Evolutionary conservation across 2,888 invertebrate species (phyloP).

Genomic region (Protophormia terraenovae): DNA sequence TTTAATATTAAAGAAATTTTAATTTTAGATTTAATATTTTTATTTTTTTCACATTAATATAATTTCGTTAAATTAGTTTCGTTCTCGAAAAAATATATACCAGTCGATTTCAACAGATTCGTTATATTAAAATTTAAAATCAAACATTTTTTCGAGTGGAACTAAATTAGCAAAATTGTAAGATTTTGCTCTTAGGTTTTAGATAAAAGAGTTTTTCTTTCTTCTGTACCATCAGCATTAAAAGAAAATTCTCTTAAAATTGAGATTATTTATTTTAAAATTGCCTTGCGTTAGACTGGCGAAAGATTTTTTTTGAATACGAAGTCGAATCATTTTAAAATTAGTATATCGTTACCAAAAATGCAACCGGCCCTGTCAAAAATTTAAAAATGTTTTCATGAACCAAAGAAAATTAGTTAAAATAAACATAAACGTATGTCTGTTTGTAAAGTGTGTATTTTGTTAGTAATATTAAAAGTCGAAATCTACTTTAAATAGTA

Average conservation of each 20-base stretch:
- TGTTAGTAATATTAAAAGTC: too few relatives aligned
- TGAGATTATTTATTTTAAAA: constrained; percentile 36
- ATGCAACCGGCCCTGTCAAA: too few relatives aligned
- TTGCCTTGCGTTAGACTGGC: background rate
- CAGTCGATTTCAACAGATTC: constrained; percentile 47
- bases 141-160: constrained; percentile 10
- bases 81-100: constrained; percentile 39
- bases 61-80: constrained; percentile 22
- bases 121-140: constrained; percentile 33
- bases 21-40: constrained; percentile 6
- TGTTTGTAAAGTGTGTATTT: too few relatives aligned
- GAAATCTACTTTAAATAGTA: too few relatives aligned
- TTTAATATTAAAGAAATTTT: constrained; percentile 18
- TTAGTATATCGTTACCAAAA: background rate
- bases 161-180: background rate
- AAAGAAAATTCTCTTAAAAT: constrained; percentile 11
- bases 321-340: background rate
- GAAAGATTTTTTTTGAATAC: background rate
- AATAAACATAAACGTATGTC: too few relatives aligned
- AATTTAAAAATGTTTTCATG: too few relatives aligned
- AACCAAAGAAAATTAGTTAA: too few relatives aligned
- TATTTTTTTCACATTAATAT: constrained; percentile 31
- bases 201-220: background rate
- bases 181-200: constrained; percentile 28
- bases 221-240: background rate